phyloP scores from a whole-genome alignment of 1,140 invertebrate species.

The Cephus cinctus region DNA sequence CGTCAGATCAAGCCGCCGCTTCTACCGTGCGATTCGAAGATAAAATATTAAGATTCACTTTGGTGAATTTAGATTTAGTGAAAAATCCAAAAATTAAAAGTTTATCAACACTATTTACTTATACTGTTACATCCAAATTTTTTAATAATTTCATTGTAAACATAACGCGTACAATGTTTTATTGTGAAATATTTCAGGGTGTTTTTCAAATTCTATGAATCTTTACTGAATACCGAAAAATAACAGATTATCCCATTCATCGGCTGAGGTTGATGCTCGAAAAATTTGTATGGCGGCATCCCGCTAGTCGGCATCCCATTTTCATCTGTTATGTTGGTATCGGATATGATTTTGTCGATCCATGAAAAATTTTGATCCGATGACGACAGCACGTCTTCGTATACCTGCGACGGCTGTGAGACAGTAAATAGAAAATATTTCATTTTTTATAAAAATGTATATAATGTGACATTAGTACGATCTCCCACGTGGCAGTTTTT shows the following conservation, averaged over 20 bases:
- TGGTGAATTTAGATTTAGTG: too few species aligned
- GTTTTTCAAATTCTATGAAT: slow-evolving; percentile 8
- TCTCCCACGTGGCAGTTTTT: background rate
- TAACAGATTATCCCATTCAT: slow-evolving; percentile 33
- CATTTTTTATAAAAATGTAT: background rate
- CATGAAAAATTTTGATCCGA: slow-evolving; percentile 34
- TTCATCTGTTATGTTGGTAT: slow-evolving; percentile 6
- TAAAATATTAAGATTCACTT: too few species aligned
- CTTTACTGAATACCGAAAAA: slow-evolving; percentile 31
- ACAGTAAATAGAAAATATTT: slow-evolving; percentile 3
- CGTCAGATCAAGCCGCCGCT: too few species aligned
- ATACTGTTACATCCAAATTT: too few species aligned
- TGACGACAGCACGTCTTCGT: slow-evolving; percentile 37
- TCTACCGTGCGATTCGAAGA: too few species aligned
- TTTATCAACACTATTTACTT: too few species aligned
- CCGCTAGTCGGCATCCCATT: slow-evolving; percentile 1
- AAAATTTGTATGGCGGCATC: slow-evolving; percentile 26
- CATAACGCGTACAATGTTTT: too few species aligned
- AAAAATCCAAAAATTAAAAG: too few species aligned
- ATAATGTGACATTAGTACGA: background rate
- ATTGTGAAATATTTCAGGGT: too few species aligned
- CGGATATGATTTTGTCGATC: slow-evolving; percentile 21
- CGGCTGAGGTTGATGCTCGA: slow-evolving; percentile 28
- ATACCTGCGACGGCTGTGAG: slow-evolving; percentile 35
- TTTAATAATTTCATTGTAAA: too few species aligned